Evolutionary conservation across 2,888 invertebrate species (phyloP).

Genomic region (Urechis unicinctus): DNA sequence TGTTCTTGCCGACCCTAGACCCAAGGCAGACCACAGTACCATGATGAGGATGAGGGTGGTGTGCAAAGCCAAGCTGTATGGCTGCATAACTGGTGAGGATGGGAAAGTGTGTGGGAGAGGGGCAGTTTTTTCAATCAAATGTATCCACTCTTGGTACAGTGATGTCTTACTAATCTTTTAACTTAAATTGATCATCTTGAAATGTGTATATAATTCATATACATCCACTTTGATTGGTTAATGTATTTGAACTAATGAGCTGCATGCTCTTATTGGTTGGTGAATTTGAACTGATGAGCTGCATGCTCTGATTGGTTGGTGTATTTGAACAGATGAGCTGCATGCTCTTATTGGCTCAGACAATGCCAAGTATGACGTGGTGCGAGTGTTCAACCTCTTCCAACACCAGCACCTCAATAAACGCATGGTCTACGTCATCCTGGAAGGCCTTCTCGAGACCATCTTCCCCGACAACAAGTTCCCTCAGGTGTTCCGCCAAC

Average conservation of each 20-base stretch:
- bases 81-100: constrained; percentile 73
- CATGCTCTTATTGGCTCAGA: constrained; percentile 84
- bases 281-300: too few species aligned
- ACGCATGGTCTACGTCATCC: constrained; percentile 72
- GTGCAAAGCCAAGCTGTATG: constrained; percentile 77
- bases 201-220: too few species aligned
- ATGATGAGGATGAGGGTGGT: constrained; percentile 75
- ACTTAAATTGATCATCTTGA: too few species aligned
- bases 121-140: too few species aligned
- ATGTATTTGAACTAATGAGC: too few species aligned
- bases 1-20: constrained; percentile 55
- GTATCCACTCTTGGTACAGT: too few species aligned
- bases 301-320: not conserved
- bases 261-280: too few species aligned
- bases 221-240: too few species aligned
- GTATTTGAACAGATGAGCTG: constrained; percentile 65
- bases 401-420: constrained; percentile 80
- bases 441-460: constrained; percentile 73
- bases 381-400: constrained; percentile 79
- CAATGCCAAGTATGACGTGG: constrained; percentile 73
- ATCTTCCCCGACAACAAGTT: constrained; percentile 76
- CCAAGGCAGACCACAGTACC: constrained; percentile 56
- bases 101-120: too few species aligned
- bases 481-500: constrained; percentile 63
- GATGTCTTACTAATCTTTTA: too few species aligned